Conservation (phyloP, 2,888 invertebrate species). For the Drosophila subsilvestris region DNA sequence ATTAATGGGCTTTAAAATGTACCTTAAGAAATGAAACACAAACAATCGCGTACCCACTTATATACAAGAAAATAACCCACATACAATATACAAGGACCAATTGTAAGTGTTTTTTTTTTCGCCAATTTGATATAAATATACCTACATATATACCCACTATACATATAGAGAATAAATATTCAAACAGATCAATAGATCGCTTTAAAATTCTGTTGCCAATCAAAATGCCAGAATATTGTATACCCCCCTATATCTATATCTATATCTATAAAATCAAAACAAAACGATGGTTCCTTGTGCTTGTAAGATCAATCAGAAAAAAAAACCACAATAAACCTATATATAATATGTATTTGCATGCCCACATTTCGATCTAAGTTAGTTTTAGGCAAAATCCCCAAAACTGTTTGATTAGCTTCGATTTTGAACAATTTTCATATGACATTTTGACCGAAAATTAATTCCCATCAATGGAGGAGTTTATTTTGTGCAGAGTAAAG, state of each 20-base stretch:
- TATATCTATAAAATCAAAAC: neutral
- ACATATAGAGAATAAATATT: neutral
- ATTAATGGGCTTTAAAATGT: slow-evolving; percentile 48
- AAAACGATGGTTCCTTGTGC: slow-evolving; percentile 1
- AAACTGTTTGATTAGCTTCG: neutral
- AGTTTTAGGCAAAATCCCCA: neutral
- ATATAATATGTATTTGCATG: neutral
- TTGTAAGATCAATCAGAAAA: neutral
- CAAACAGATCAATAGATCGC: neutral
- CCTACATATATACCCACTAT: slow-evolving; percentile 9
- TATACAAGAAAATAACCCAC: slow-evolving; percentile 5
- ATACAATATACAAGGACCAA: slow-evolving; percentile 13
- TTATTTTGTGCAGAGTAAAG: neutral
- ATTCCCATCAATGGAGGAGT: neutral
- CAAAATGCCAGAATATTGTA: neutral
- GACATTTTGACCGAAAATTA: neutral
- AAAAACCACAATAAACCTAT: neutral
- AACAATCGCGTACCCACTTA: neutral
- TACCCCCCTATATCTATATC: neutral
- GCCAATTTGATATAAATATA: slow-evolving; percentile 14
- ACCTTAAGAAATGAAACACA: slow-evolving; percentile 28
- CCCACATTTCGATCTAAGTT: neutral
- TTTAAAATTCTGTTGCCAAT: neutral
- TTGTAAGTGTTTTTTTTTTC: slow-evolving; percentile 9
- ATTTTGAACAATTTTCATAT: neutral